Base-by-base conservation (phyloP, 2,888 invertebrate genomes). In the Orthonevra nobilis region DNA sequence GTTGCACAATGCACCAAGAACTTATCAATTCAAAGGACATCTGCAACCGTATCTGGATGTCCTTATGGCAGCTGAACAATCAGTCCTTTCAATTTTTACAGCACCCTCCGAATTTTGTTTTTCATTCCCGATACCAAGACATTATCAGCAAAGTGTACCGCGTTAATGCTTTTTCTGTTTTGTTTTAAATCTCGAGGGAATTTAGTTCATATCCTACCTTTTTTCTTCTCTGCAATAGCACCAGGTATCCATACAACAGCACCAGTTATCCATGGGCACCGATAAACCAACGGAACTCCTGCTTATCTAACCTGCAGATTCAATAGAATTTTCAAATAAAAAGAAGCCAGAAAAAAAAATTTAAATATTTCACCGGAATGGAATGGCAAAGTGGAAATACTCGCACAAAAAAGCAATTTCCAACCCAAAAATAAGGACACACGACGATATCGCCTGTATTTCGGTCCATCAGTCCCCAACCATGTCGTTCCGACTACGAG, bases 221-320 rank as follows among this genome's bases (percentile, higher is more conserved):
- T 14, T 44, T 36, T 46, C n/a, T 19, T 3, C 46, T 30, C 28
- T 15, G 20, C n/a, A 14, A 50, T 34, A 42, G 52, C 9, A n/a
- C 32, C 20, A 20, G 12, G 17, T 10, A 56, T 34, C 40, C 38
- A 42, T 7, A 50, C 28, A 34, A 1, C 30, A 17, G 32, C 23
- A 15, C n/a, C 46, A 54, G n/a, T 10, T 14, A 63, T 44, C 46
- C 30, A 15, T 17, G 52, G 54, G 26, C 26, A 66, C 10, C 3
- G 9, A 19, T 9, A 36, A 28, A 48, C 17, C 2, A 28, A 46
- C 14, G 50, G 23, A 44, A 15, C 28, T 66, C 30, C 12, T 56
- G 52, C 46, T 60, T 79, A 79, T 79, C 77, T 60, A 50, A 48
- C 52, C 77, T 66, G 34, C 54, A 77, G 72, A 72, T 77, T 77